phyloP scores from a whole-genome alignment of 2,888 invertebrate species.

The Heliconius hortense region DNA sequence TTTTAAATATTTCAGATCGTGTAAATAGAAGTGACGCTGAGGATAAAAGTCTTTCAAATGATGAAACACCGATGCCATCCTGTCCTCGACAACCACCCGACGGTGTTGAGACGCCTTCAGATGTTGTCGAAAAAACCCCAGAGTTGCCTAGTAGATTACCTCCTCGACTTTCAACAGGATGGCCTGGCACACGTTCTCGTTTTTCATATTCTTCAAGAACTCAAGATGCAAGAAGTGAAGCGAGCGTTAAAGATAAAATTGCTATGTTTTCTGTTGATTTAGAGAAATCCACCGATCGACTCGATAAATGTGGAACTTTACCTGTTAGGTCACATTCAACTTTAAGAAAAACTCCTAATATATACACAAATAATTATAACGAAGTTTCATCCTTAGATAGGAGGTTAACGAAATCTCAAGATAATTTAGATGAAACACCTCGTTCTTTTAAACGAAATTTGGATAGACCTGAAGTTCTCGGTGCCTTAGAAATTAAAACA shows the following conservation, averaged over 20 bases:
- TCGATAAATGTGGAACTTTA: slow-evolving; percentile 73
- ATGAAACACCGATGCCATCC: slow-evolving; percentile 76
- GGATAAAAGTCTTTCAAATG: slow-evolving; percentile 77
- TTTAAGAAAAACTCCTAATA: slow-evolving; percentile 59
- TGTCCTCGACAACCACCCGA: slow-evolving; percentile 90
- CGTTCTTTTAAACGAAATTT: slow-evolving; percentile 63
- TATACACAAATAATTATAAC: slow-evolving; percentile 60
- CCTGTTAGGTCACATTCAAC: slow-evolving; percentile 60
- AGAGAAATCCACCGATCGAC: slow-evolving; percentile 63
- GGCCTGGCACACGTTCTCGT: slow-evolving; percentile 63
- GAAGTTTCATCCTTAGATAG: slow-evolving; percentile 70
- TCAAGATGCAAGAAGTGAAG: slow-evolving; percentile 90
- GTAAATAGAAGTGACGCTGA: slow-evolving; percentile 73
- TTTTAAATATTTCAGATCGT: slow-evolving; percentile 62
- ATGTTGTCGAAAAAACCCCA: slow-evolving; percentile 82
- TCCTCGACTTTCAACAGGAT: slow-evolving; percentile 60
- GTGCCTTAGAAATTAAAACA: slow-evolving; percentile 71
- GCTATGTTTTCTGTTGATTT: slow-evolving; percentile 89
- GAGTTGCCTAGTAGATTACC: slow-evolving; percentile 69
- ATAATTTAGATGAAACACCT: slow-evolving; percentile 79
- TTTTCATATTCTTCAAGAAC: slow-evolving; percentile 80
- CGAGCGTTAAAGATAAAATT: slow-evolving; percentile 92
- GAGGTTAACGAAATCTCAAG: slow-evolving; percentile 75
- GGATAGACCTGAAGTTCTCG: slow-evolving; percentile 77
- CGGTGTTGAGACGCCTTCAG: slow-evolving; percentile 90